These are phyloP conservation scores for Venusia cambrica DNA, from an alignment of 2,888 invertebrate species.

Conservation along the genomic window DNA sequence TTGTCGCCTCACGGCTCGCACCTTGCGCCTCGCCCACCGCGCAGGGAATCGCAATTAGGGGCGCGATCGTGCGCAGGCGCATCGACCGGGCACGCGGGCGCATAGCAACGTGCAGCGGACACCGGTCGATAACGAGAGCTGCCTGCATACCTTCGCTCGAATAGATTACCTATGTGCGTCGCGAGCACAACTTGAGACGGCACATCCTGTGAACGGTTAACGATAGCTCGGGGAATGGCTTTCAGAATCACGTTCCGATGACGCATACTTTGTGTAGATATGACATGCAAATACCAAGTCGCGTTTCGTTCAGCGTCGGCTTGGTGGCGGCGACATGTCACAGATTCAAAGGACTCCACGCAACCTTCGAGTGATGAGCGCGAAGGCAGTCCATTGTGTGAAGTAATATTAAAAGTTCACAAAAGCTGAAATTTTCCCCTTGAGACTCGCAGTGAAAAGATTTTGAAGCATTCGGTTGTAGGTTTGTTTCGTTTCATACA, in stretches of 20 bases:
- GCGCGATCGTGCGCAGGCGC: slow-evolving; percentile 17
- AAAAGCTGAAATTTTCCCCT: slow-evolving; percentile 6
- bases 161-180: slow-evolving; percentile 19
- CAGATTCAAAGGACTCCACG: slow-evolving; percentile 12
- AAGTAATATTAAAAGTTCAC: slow-evolving; percentile 6
- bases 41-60: slow-evolving; percentile 33
- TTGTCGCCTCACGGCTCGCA: slow-evolving; percentile 30
- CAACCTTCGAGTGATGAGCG: slow-evolving; percentile 7
- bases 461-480: slow-evolving; percentile 1
- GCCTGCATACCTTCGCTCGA: slow-evolving; percentile 32
- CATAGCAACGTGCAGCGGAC: slow-evolving; percentile 39
- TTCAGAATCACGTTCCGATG: slow-evolving; percentile 21
- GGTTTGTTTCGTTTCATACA: too few relatives aligned
- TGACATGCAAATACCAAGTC: slow-evolving; percentile 16
- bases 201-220: slow-evolving; percentile 8
- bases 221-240: slow-evolving; percentile 14
- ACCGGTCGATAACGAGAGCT: slow-evolving; percentile 31
- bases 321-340: too few relatives aligned
- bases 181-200: slow-evolving; percentile 11
- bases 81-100: slow-evolving; percentile 24
- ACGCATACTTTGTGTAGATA: slow-evolving; percentile 19
- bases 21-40: slow-evolving; percentile 22
- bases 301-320: slow-evolving; percentile 16
- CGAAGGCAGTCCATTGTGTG: background rate
- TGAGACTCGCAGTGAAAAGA: background rate